phyloP scores from a whole-genome alignment of 2,113 vertebrate species.

The Coturnix japonica region DNA sequence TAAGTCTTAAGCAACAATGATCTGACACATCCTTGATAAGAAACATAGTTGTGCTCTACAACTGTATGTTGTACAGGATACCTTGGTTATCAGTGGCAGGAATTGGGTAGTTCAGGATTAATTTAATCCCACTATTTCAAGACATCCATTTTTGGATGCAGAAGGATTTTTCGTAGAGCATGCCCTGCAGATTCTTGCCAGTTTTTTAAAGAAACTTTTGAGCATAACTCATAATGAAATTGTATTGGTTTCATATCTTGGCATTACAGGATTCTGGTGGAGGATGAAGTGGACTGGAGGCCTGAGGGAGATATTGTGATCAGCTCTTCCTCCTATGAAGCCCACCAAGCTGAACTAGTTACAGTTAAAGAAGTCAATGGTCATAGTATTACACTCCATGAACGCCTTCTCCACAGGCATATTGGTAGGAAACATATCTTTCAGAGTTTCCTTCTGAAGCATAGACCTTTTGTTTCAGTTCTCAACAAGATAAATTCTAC shows the following conservation, averaged over 20 bases:
- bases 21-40: not conserved
- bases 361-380: slow-evolving; percentile 72
- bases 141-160: slow-evolving; percentile 12
- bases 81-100: not conserved
- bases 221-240: not conserved
- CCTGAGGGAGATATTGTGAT: slow-evolving; percentile 65
- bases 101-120: not conserved
- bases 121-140: slow-evolving; percentile 20
- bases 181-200: not conserved
- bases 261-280: slow-evolving; percentile 71
- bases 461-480: not conserved
- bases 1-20: not conserved
- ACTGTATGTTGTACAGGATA: not conserved
- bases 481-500: not conserved
- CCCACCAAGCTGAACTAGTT: slow-evolving; percentile 76
- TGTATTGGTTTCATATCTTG: not conserved
- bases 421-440: slow-evolving; percentile 62
- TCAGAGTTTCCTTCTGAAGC: not conserved
- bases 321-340: slow-evolving; percentile 79
- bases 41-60: not conserved
- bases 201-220: not conserved
- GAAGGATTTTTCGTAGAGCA: not conserved
- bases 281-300: slow-evolving; percentile 73
- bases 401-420: slow-evolving; percentile 71
- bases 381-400: slow-evolving; percentile 54